Percentiles rank a stretch among this genome's conserved stretches.
These are phyloP conservation scores for Argyrosomus regius DNA, from an alignment of 2,797 vertebrate species.

Conservation along the genomic window DNA sequence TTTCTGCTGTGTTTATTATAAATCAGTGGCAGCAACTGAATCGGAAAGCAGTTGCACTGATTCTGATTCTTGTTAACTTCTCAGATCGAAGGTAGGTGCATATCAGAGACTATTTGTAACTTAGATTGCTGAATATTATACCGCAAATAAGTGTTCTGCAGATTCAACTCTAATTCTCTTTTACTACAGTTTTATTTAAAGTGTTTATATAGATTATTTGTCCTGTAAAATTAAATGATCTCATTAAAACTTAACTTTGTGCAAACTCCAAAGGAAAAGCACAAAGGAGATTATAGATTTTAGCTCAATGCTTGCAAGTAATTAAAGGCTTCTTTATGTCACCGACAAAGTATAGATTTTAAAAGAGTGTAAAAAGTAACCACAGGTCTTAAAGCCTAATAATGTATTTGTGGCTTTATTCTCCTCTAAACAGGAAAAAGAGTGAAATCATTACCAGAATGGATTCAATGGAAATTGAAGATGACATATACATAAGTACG, in stretches of 20 bases:
- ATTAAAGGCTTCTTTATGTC: neutral
- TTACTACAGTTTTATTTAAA: neutral
- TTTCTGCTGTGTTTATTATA: neutral
- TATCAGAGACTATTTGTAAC: neutral
- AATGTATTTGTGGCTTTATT: neutral
- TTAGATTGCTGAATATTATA: neutral
- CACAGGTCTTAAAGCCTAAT: neutral
- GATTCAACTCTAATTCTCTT: neutral
- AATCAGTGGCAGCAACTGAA: neutral
- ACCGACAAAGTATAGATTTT: too few relatives aligned
- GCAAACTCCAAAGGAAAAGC: neutral
- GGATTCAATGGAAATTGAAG: constrained; percentile 62
- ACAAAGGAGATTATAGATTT: constrained; percentile 4
- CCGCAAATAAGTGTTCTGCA: neutral
- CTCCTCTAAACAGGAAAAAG: constrained; percentile 10
- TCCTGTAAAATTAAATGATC: neutral
- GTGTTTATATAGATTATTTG: neutral
- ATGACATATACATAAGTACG: neutral
- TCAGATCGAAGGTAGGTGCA: constrained; percentile 33
- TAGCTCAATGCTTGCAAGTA: neutral
- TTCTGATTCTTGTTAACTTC: neutral
- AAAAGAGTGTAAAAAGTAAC: too few relatives aligned
- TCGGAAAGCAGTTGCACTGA: neutral
- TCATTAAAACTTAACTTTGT: neutral
- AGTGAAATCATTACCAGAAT: constrained; percentile 34